Evolutionary conservation across 2,797 vertebrate genomes (phyloP).

Genomic region (Pipistrellus kuhlii): DNA sequence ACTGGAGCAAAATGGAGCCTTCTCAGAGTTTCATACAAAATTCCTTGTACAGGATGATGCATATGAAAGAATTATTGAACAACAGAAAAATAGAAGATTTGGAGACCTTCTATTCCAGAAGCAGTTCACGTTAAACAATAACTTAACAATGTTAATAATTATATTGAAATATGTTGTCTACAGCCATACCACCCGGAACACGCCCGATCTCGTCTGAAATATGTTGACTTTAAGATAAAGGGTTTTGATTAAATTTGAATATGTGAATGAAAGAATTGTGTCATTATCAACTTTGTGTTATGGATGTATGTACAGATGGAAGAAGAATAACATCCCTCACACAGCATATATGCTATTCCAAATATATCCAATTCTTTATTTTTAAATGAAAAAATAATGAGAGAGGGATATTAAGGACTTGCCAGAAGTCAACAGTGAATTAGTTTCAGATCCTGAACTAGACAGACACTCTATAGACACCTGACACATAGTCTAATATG

Average conservation of each 20-base stretch:
- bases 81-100: not conserved
- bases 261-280: not conserved
- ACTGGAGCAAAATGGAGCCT: not conserved
- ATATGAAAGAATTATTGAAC: not conserved
- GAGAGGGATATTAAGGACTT: not conserved
- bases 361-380: not conserved
- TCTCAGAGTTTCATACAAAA: not conserved
- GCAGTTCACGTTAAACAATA: not conserved
- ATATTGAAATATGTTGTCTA: not conserved
- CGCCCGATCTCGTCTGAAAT: too few species aligned
- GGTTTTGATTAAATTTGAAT: not conserved
- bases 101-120: not conserved
- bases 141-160: not conserved
- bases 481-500: not conserved
- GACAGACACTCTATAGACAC: not conserved
- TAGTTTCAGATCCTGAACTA: not conserved
- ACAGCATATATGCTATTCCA: not conserved
- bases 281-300: not conserved
- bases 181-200: too few species aligned
- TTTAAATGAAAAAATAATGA: not conserved
- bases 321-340: not conserved
- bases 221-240: not conserved
- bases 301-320: not conserved
- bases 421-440: not conserved
- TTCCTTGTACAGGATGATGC: not conserved